Evolutionary conservation across 2,888 invertebrate species (phyloP).

Genomic region (Microctonus hyperodae): DNA sequence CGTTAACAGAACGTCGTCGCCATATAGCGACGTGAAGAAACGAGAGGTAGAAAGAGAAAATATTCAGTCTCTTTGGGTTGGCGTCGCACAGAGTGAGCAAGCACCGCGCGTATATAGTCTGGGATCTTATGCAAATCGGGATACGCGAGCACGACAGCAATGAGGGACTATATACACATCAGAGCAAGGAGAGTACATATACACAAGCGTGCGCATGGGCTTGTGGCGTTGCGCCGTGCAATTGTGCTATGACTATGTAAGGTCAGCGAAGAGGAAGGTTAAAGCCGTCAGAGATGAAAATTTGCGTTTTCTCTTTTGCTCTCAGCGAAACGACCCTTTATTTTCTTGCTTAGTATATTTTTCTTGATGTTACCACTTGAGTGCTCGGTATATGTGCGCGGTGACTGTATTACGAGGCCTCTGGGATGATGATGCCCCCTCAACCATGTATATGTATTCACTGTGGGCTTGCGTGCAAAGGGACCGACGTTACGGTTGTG

Average conservation of each 20-base stretch:
- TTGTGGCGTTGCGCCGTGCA: not conserved
- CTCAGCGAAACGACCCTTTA: too few relatives aligned
- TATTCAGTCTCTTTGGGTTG: slow-evolving; percentile 10
- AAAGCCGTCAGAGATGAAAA: slow-evolving; percentile 30
- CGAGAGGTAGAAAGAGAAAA: not conserved
- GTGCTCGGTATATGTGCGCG: not conserved
- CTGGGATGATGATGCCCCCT: slow-evolving; percentile 1
- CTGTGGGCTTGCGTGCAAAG: slow-evolving; percentile 39
- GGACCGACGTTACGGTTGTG: slow-evolving; percentile 42
- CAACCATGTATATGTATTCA: slow-evolving; percentile 4
- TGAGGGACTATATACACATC: slow-evolving; percentile 15
- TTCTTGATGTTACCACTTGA: not conserved
- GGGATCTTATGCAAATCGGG: slow-evolving; percentile 19
- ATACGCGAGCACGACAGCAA: not conserved
- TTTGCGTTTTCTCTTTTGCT: not conserved
- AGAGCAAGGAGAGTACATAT: not conserved
- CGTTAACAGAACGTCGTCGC: not conserved
- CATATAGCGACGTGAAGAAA: not conserved
- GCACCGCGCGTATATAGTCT: slow-evolving; percentile 5
- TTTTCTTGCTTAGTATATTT: not conserved
- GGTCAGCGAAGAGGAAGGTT: slow-evolving; percentile 38
- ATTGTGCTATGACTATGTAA: slow-evolving; percentile 31
- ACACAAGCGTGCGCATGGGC: not conserved
- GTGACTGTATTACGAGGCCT: slow-evolving; percentile 22
- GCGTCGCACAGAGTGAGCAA: not conserved